Base-by-base conservation (phyloP, 2,797 vertebrate genomes). In the Falco biarmicus region DNA sequence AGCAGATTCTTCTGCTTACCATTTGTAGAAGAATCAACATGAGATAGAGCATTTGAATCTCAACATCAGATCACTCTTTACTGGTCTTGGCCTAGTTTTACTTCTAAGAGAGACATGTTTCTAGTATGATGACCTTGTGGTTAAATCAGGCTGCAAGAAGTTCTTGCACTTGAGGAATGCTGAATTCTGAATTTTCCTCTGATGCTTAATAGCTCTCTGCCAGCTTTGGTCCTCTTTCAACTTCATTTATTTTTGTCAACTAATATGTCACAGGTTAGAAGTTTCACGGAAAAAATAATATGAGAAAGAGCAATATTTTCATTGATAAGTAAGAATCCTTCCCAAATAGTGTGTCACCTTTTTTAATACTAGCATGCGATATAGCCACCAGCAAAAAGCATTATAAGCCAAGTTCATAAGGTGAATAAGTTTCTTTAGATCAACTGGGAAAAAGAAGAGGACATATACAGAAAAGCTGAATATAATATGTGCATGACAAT, bases 201-300 rank as follows among this genome's bases (percentile, higher is more conserved):
- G 70, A 84, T 93, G 68, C 57, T 89, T 57, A 92, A 89, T 45
- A 94, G 64, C 12, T 63, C 66, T 87, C 64, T 71, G 29, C 53
- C 75, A 96, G 47, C 39, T 90, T 85, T 80, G 53, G 47, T 85
- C 20, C 32, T 83, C 47, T 92, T 96, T 92, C 78, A 80, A 93
- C 71, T 92, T 93, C 53, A 83, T 93, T 92, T 80, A 79, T 69
- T 85, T 87, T 81, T 74, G 53, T 93, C 88, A 95, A 90, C 59
- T 84, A 79, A 37, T 94, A 93, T 59, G 73, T 70, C 85, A 86
- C 66, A 94, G 59, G 59, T 63, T 76, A 84, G 63, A 90, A 87
- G 37, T 59, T 83, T 85, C 29, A 39, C 29, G 54, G 76, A 89
- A 95, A 96, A 94, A 92, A 89, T 48, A 90, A 69, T 34, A 76